A percentile compares a stretch with the other conserved stretches of the same genome.
Evolutionary conservation across 2,797 vertebrate species (phyloP).

Genomic region (Heliangelus exortis): DNA sequence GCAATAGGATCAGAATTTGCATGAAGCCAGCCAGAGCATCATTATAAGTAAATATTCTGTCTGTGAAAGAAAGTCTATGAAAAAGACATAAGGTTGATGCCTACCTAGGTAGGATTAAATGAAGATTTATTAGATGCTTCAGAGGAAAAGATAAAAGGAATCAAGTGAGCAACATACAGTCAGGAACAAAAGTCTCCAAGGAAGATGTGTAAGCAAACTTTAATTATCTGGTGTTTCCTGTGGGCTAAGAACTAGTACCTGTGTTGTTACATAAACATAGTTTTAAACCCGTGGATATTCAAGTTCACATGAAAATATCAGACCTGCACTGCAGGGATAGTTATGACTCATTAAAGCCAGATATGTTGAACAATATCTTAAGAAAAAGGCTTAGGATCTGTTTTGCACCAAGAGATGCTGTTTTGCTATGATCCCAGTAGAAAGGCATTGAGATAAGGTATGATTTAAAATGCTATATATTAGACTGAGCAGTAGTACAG

Average conservation of each 20-base stretch:
- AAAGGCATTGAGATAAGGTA: background rate
- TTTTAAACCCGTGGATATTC: background rate
- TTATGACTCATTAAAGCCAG: background rate
- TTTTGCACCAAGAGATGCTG: background rate
- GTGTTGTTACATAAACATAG: background rate
- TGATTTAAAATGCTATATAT: background rate
- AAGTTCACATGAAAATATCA: background rate
- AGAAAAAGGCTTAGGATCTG: background rate
- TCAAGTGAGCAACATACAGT: background rate
- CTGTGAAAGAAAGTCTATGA: background rate
- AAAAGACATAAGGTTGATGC: background rate
- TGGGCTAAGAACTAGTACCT: background rate
- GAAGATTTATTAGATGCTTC: background rate
- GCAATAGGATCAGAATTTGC: background rate
- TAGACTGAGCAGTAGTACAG: background rate
- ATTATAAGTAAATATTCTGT: background rate
- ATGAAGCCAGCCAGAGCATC: background rate
- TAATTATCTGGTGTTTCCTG: background rate
- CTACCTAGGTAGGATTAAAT: background rate
- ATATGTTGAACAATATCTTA: background rate
- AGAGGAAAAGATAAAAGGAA: background rate
- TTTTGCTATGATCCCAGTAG: background rate
- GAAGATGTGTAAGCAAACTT: background rate
- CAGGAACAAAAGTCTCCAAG: background rate
- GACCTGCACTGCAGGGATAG: background rate